Percentiles rank a stretch among this genome's conserved stretches.
These are phyloP conservation scores for Xylocampa areola DNA, from an alignment of 2,888 invertebrate genomes.

Conservation along the genomic window DNA sequence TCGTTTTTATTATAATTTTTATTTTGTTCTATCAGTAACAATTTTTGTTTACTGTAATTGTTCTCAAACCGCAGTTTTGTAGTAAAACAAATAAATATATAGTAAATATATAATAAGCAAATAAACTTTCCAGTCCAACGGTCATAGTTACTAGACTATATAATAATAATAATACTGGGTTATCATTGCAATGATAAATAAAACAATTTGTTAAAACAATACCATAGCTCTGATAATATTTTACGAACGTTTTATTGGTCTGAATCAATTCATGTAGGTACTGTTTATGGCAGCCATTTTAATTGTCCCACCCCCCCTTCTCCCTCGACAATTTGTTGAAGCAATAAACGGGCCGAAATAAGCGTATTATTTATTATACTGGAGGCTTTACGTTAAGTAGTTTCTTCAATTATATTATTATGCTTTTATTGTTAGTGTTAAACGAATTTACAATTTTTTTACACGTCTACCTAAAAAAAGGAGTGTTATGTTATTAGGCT, in stretches of 20 bases:
- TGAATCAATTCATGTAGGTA: conserved; percentile 18
- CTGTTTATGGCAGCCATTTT: conserved; percentile 8
- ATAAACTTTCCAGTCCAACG: too few relatives aligned
- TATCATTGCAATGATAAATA: too few relatives aligned
- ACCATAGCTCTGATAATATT: neutral
- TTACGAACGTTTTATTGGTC: conserved; percentile 14
- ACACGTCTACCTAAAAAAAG: too few relatives aligned
- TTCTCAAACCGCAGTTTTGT: too few relatives aligned
- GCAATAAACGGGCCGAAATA: conserved; percentile 13
- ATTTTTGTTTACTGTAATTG: too few relatives aligned
- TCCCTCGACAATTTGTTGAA: neutral
- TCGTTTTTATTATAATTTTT: too few relatives aligned
- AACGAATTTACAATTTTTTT: conserved; percentile 4
- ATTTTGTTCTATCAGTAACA: too few relatives aligned
- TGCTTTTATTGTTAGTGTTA: neutral
- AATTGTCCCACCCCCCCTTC: conserved; percentile 4
- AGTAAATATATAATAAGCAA: too few relatives aligned
- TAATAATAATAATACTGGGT: too few relatives aligned
- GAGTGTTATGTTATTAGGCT: neutral
- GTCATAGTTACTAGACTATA: too few relatives aligned
- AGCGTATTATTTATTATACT: conserved; percentile 11
- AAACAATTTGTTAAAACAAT: too few relatives aligned
- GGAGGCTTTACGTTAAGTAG: neutral
- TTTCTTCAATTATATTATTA: conserved; percentile 3
- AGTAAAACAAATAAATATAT: too few relatives aligned